These are phyloP conservation scores for Patella ulyssiponensis DNA, from an alignment of 2,888 invertebrate genomes.

Conservation along the genomic window DNA sequence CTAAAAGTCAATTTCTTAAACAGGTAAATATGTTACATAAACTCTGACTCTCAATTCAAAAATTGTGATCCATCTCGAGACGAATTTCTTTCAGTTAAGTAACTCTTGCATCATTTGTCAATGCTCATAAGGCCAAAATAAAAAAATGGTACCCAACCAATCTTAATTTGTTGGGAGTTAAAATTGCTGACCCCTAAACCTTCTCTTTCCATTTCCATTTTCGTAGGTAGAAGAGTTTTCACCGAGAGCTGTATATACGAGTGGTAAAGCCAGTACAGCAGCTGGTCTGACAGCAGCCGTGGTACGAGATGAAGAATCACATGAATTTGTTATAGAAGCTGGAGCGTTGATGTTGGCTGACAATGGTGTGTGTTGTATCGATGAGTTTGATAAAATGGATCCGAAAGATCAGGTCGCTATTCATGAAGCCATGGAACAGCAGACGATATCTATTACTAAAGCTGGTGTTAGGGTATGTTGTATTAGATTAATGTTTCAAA, in stretches of 20 bases:
- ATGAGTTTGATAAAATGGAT: constrained; percentile 99
- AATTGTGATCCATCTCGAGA: too few relatives aligned
- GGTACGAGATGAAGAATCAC: constrained; percentile 96
- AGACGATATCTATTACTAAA: constrained; percentile 98
- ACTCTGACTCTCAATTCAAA: too few relatives aligned
- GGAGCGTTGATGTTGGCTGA: constrained; percentile 99
- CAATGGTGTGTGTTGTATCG: constrained; percentile 97
- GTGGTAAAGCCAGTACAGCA: constrained; percentile 97
- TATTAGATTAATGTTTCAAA: too few relatives aligned
- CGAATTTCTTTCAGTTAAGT: too few relatives aligned
- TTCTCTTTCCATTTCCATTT: too few relatives aligned
- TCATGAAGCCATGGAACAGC: constrained; percentile 99
- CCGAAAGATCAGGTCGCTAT: constrained; percentile 97
- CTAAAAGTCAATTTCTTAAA: constrained; percentile 96
- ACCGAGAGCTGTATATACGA: constrained; percentile 97
- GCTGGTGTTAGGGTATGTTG: constrained; percentile 75
- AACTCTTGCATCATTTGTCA: too few relatives aligned
- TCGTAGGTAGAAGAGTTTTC: constrained; percentile 88
- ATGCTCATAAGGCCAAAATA: too few relatives aligned
- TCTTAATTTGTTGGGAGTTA: too few relatives aligned
- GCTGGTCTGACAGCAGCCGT: constrained; percentile 99
- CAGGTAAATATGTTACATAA: constrained; percentile 76
- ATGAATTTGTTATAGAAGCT: constrained; percentile 99
- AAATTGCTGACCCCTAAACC: too few relatives aligned
- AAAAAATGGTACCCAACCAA: too few relatives aligned